A percentile compares a stretch with the other conserved stretches of the same genome.
phyloP scores from a whole-genome alignment of 2,797 vertebrate genomes.

The Sebastes wilsoni region DNA sequence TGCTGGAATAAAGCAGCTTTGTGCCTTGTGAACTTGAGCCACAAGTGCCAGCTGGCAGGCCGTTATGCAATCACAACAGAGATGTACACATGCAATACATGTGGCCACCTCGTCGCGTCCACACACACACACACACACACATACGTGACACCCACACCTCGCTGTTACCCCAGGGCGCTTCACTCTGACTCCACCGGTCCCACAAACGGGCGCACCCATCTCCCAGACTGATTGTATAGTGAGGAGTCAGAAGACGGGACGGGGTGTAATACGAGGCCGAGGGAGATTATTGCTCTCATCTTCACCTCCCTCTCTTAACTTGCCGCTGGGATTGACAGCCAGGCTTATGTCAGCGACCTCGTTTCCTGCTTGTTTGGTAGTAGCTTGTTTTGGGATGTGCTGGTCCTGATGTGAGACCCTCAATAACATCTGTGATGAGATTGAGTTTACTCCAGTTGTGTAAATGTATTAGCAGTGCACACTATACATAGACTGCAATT shows the following conservation, averaged over 20 bases:
- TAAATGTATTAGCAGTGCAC: background rate
- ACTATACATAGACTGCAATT: background rate
- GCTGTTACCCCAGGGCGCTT: slow-evolving; percentile 15
- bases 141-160: slow-evolving; percentile 23
- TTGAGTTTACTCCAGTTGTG: background rate
- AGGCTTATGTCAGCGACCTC: slow-evolving; percentile 71
- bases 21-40: slow-evolving; percentile 73
- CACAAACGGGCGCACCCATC: slow-evolving; percentile 35
- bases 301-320: slow-evolving; percentile 60
- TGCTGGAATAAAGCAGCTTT: slow-evolving; percentile 78
- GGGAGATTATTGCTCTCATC: slow-evolving; percentile 68
- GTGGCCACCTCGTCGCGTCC: slow-evolving; percentile 22
- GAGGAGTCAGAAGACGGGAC: slow-evolving; percentile 29
- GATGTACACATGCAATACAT: slow-evolving; percentile 47
- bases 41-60: slow-evolving; percentile 74
- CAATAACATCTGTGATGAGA: background rate
- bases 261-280: slow-evolving; percentile 45
- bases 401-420: slow-evolving; percentile 22
- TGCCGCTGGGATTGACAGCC: slow-evolving; percentile 46
- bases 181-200: slow-evolving; percentile 23
- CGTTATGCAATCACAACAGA: slow-evolving; percentile 71
- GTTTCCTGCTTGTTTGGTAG: slow-evolving; percentile 55
- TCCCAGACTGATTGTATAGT: slow-evolving; percentile 23
- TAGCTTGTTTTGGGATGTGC: slow-evolving; percentile 23
- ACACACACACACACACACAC: background rate